Base-by-base conservation (phyloP, 2,113 vertebrate species). In the Pterocles orientalis region DNA sequence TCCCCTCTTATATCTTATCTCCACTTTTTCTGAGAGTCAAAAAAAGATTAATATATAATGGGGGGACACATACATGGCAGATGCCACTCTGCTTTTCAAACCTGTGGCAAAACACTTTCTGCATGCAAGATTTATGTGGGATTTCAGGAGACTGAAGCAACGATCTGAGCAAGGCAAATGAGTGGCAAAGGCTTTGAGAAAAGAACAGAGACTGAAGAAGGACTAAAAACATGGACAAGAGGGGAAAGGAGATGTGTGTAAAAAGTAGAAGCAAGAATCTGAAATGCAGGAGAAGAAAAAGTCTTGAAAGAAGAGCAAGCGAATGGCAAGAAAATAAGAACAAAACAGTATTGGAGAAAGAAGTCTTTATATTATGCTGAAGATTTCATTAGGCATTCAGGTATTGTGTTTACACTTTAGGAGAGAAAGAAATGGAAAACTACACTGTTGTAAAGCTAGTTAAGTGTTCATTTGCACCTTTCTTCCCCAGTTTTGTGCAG, bases 401-500 rank as follows among this genome's bases (percentile, higher is more conserved):
- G 7, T 73, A 54, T 12, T 77, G 10, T 57, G 20, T 48, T 80
- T 60, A 33, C 8, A 1, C 10, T 88, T 86, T 34, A 69, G 76
- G 19, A 62, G 34, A 43, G 21, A 69, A 87, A 72, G 4, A 18
- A 83, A 41, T 14, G 33, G n/a, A 45, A 56, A 56, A 19, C 21
- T 10, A 33, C 16, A 65, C 2, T 36, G 3, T 2, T 41, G 8
- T 68, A 57, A 47, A 66, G 34, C 12, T 79, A 54, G 10, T 43
- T 76, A 58, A 58, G 5, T 64, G 9, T 82, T 75, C 7, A 39
- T 65, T 70, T 28, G 9, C 20, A 54, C 23, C 25, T 71, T 80
- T 25, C 14, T 69, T 68, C 18, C n/a, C 2, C 7, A 12, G 16
- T 17, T 6, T 5, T 93, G 21, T 61, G 23, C 0, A 0, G 2